Percentiles rank a stretch among this genome's conserved stretches.
These are phyloP conservation scores for Drosophila melanosoma DNA, from an alignment of 2,888 invertebrate genomes.

Conservation along the genomic window DNA sequence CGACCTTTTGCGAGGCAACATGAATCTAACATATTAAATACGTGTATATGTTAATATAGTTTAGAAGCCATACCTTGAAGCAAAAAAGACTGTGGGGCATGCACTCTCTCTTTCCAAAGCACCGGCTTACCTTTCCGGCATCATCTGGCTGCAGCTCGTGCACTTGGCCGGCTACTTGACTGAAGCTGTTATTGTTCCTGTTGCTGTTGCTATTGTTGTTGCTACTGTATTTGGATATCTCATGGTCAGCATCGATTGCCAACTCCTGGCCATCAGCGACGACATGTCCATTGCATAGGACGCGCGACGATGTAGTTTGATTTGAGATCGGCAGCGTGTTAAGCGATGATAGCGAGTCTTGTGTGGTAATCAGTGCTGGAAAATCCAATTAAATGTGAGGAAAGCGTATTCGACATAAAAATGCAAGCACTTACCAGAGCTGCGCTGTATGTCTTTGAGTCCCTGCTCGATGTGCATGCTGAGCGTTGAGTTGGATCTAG, in stretches of 20 bases:
- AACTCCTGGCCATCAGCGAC: conserved; percentile 39
- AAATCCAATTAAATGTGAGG: background rate
- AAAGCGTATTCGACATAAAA: too few relatives aligned
- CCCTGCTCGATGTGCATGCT: conserved; percentile 84
- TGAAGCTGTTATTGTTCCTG: conserved; percentile 21
- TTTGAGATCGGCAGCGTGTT: conserved; percentile 71
- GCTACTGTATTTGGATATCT: conserved; percentile 49
- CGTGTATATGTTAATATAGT: conserved; percentile 84
- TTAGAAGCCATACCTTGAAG: conserved; percentile 90
- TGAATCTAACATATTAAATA: conserved; percentile 84
- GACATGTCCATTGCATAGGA: conserved; percentile 64
- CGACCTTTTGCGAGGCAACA: conserved; percentile 22
- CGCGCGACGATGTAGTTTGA: conserved; percentile 56
- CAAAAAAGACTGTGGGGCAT: conserved; percentile 93
- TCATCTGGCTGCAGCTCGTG: conserved; percentile 77
- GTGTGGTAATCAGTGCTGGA: conserved; percentile 67
- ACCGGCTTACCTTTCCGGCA: conserved; percentile 88
- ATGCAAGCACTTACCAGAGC: conserved; percentile 75
- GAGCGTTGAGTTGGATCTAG: conserved; percentile 82
- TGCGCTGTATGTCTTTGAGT: conserved; percentile 85
- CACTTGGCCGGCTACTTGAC: conserved; percentile 53
- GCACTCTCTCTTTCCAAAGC: conserved; percentile 91
- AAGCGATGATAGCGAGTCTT: conserved; percentile 76
- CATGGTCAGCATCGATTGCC: conserved; percentile 32
- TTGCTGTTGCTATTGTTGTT: conserved; percentile 28